Percentiles rank a stretch among this genome's conserved stretches.
These are phyloP conservation scores for Nothobranchius kuhntae DNA, from an alignment of 2,113 vertebrate genomes.

Conservation along the genomic window DNA sequence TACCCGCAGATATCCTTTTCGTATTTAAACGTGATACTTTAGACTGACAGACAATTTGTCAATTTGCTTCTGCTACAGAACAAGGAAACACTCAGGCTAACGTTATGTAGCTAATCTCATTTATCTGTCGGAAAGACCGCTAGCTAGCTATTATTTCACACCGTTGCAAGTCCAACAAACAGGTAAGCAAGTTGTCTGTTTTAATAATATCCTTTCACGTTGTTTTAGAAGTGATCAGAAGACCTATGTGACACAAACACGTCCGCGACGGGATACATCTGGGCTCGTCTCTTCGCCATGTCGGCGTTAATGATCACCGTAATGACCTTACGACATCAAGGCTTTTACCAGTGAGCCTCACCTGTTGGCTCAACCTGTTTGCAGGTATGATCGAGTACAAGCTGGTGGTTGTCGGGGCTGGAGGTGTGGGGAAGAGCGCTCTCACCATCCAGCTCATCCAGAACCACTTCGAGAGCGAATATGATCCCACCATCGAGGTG, in stretches of 20 bases:
- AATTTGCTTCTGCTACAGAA: constrained; percentile 25
- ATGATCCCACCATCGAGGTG: constrained; percentile 83
- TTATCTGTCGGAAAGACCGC: constrained; percentile 29
- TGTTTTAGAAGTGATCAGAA: neutral
- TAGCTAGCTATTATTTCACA: neutral
- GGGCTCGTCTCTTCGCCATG: constrained; percentile 59
- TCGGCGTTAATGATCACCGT: constrained; percentile 9
- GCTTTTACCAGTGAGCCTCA: neutral
- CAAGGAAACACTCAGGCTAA: constrained; percentile 57
- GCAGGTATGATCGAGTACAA: constrained; percentile 87
- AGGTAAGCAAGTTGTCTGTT: constrained; percentile 48
- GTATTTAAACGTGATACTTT: neutral
- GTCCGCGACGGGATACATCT: constrained; percentile 45
- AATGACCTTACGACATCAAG: neutral
- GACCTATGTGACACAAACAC: neutral
- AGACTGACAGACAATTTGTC: neutral
- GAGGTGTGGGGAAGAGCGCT: constrained; percentile 87
- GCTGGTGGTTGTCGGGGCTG: constrained; percentile 85
- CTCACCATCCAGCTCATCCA: constrained; percentile 88
- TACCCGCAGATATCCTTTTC: neutral
- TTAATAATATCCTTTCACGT: neutral
- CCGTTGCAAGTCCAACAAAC: neutral
- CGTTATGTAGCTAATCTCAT: constrained; percentile 68
- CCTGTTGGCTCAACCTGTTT: constrained; percentile 9
- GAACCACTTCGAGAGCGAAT: constrained; percentile 86